Evolutionary conservation across 2,797 vertebrate species (phyloP).

Genomic region (Alcedo atthis): DNA sequence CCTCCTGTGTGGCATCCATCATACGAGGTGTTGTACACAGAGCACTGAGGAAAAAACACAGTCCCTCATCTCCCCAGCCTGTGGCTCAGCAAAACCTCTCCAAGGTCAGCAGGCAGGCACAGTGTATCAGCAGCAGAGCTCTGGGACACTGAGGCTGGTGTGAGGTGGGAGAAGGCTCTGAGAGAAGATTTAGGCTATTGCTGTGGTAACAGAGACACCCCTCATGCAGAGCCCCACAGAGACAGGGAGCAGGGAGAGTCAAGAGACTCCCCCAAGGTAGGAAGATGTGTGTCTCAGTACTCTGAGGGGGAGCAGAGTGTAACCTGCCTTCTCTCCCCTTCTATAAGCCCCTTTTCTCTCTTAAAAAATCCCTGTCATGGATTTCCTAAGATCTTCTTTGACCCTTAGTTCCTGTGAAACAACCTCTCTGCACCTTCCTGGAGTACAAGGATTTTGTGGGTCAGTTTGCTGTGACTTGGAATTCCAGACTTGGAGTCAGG

Average conservation of each 20-base stretch:
- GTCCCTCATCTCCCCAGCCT: background rate
- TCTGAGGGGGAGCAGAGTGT: background rate
- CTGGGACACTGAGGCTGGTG: background rate
- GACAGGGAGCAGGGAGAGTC: background rate
- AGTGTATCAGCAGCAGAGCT: background rate
- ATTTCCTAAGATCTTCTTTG: background rate
- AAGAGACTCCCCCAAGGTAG: too few species aligned
- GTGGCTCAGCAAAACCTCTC: background rate
- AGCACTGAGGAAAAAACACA: background rate
- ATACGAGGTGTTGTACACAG: background rate
- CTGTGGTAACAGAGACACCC: background rate
- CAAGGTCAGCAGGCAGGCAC: background rate
- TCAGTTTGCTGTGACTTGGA: background rate
- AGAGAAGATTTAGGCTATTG: background rate
- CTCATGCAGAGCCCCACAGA: background rate
- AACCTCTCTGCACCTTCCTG: background rate
- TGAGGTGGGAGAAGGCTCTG: background rate
- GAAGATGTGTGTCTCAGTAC: background rate
- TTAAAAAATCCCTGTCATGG: background rate
- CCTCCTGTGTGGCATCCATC: background rate
- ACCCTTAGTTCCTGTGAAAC: background rate
- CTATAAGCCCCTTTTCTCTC: background rate
- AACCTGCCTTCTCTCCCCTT: background rate
- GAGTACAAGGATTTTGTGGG: background rate
- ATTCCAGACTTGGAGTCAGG: background rate